Evolutionary conservation across 2,888 invertebrate genomes (phyloP).

Genomic region (Drosophila gaucha): DNA sequence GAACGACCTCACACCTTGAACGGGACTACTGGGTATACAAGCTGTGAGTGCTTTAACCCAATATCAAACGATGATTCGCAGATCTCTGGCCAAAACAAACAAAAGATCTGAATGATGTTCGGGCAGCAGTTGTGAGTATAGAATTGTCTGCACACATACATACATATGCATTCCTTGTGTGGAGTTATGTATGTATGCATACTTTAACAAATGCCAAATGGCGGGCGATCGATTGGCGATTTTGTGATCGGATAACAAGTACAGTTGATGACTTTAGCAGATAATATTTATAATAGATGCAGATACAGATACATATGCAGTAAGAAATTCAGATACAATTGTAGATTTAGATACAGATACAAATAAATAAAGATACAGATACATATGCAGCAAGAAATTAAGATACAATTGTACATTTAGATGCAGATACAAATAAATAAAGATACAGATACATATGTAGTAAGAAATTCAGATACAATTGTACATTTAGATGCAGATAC

Average conservation of each 20-base stretch:
- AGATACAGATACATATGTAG: background rate
- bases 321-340: background rate
- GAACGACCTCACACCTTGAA: too few relatives aligned
- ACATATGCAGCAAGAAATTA: background rate
- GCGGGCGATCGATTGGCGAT: constrained; percentile 35
- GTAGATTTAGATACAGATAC: background rate
- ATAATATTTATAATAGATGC: constrained; percentile 9
- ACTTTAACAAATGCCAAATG: constrained; percentile 40
- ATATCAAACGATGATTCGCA: constrained; percentile 13
- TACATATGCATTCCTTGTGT: background rate
- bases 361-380: background rate
- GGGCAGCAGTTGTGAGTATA: background rate
- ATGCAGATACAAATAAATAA: background rate
- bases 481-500: too few relatives aligned
- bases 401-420: background rate
- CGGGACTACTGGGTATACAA: background rate
- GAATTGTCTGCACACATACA: background rate
- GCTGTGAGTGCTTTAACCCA: background rate
- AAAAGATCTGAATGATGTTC: constrained; percentile 15
- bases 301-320: constrained; percentile 5
- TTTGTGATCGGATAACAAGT: constrained; percentile 15
- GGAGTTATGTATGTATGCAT: background rate
- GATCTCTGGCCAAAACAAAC: constrained; percentile 17
- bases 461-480: background rate
- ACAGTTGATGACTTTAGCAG: constrained; percentile 4